Evolutionary conservation across 2,888 invertebrate species (phyloP).

Genomic region (Aphidoletes aphidimyza): DNA sequence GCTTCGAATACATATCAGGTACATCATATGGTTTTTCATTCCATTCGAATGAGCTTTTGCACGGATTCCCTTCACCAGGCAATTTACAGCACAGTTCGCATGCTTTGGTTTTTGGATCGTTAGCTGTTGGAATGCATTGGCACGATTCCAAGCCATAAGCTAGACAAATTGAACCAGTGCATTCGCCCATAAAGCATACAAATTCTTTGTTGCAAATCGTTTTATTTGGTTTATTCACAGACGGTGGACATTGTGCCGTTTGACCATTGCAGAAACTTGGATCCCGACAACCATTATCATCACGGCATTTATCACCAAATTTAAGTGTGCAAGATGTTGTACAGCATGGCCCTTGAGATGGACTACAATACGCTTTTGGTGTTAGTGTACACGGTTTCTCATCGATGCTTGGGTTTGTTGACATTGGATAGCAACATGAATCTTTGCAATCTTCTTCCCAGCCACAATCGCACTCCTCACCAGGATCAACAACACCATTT

Average conservation of each 20-base stretch:
- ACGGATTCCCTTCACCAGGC: constrained; percentile 83
- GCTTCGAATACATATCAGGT: constrained; percentile 92
- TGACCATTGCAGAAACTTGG: constrained; percentile 92
- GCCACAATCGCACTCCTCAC: constrained; percentile 98
- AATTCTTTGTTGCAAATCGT: constrained; percentile 97
- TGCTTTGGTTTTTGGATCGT: constrained; percentile 84
- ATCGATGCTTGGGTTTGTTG: constrained; percentile 78
- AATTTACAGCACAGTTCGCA: constrained; percentile 93
- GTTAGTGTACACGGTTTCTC: constrained; percentile 90
- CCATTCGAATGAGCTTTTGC: constrained; percentile 91
- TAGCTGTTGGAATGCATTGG: constrained; percentile 84
- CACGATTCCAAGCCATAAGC: constrained; percentile 96
- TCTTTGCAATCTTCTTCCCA: constrained; percentile 97
- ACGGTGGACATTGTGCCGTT: constrained; percentile 90
- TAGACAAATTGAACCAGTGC: constrained; percentile 95
- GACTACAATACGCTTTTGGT: constrained; percentile 69
- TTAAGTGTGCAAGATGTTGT: constrained; percentile 85
- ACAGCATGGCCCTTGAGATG: constrained; percentile 91
- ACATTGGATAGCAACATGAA: constrained; percentile 92
- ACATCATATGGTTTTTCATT: constrained; percentile 89
- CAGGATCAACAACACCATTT: constrained; percentile 96
- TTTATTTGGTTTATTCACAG: constrained; percentile 91
- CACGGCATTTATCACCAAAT: constrained; percentile 89
- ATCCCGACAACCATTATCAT: constrained; percentile 93
- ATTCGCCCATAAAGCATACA: constrained; percentile 78